These are phyloP conservation scores for Dermolepida albohirtum DNA, from an alignment of 2,888 invertebrate genomes.

Conservation along the genomic window DNA sequence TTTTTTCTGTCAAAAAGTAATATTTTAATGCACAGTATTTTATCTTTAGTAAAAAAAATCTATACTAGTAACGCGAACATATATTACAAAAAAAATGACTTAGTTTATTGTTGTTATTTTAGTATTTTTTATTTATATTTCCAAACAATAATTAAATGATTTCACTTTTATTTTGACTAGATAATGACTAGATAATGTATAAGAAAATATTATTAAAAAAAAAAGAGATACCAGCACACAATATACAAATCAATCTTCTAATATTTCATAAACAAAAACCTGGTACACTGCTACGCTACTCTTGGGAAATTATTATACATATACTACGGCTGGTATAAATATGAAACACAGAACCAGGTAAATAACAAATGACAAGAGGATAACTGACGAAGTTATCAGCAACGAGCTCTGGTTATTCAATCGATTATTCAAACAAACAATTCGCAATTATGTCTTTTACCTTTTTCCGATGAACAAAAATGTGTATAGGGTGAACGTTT, in stretches of 20 bases:
- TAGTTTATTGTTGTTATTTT: no score
- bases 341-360: slow-evolving; percentile 14
- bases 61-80: no score
- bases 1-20: no score
- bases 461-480: neutral
- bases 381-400: neutral
- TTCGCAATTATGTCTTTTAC: neutral
- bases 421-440: slow-evolving; percentile 5
- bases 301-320: slow-evolving; percentile 3
- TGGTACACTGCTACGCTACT: neutral
- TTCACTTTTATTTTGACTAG: no score
- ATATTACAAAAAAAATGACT: no score
- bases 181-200: no score
- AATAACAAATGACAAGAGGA: slow-evolving; percentile 6
- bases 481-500: neutral
- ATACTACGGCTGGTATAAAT: neutral
- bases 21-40: no score
- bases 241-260: neutral
- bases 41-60: no score
- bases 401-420: neutral
- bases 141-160: no score
- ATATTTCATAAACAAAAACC: neutral
- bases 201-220: slow-evolving; percentile 2
- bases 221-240: no score
- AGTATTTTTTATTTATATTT: no score